Percentiles rank a stretch among this genome's conserved stretches.
phyloP scores from a whole-genome alignment of 1,140 invertebrate genomes.

The Phortica variegata region DNA sequence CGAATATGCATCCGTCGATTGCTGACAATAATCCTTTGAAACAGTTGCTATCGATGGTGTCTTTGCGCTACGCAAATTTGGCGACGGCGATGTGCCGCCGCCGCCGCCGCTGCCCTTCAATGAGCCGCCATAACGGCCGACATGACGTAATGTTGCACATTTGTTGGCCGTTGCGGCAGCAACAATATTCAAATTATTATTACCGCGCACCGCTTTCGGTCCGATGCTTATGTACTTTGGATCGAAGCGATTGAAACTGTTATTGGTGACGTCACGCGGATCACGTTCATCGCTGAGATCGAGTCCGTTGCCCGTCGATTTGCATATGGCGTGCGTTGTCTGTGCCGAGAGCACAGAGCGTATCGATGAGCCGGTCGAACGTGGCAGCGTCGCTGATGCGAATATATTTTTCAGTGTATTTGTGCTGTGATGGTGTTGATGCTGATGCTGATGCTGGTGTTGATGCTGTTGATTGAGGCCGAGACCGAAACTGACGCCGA shows the following conservation, averaged over 20 bases:
- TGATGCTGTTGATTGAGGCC: conserved; percentile 43
- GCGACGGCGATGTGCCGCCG: conserved; percentile 35
- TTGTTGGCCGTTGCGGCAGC: conserved; percentile 43
- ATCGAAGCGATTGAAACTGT: conserved; percentile 64
- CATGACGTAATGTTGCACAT: conserved; percentile 52
- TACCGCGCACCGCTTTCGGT: conserved; percentile 60
- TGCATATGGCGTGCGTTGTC: conserved; percentile 43
- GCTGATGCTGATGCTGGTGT: conserved; percentile 20
- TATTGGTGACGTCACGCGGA: conserved; percentile 55
- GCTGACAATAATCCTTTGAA: conserved; percentile 54
- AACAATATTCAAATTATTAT: conserved; percentile 46
- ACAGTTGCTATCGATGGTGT: conserved; percentile 55
- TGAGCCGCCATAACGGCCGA: conserved; percentile 58
- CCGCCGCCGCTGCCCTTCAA: conserved; percentile 41
- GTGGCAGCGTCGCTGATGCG: conserved; percentile 47
- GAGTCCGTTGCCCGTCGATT: conserved; percentile 45
- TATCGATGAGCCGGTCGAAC: conserved; percentile 50
- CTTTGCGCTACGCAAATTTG: conserved; percentile 50
- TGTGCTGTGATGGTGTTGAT: conserved; percentile 24
- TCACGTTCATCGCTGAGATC: conserved; percentile 45
- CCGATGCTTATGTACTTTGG: conserved; percentile 66
- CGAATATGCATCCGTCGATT: conserved; percentile 47
- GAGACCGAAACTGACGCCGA: too few species aligned
- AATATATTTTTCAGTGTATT: conserved; percentile 54
- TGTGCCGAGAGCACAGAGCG: conserved; percentile 46